Conservation (phyloP, 2,113 vertebrate genomes). For the Pomatorhinus ruficollis region DNA sequence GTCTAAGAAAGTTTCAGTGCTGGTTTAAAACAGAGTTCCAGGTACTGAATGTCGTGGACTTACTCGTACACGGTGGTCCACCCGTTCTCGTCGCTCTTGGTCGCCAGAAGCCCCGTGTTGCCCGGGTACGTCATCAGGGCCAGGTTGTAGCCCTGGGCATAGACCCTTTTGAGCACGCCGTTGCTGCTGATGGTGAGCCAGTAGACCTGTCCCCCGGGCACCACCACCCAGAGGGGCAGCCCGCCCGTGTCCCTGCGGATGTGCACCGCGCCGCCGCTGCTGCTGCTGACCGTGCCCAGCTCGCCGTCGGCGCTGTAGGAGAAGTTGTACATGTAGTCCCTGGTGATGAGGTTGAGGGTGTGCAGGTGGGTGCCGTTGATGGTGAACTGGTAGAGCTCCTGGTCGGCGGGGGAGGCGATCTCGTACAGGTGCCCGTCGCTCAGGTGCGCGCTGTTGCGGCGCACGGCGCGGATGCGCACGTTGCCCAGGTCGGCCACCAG, state of each 20-base stretch:
- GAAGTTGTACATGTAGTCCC: conserved; percentile 94
- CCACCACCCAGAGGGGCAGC: conserved; percentile 91
- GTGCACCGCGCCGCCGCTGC: conserved; percentile 84
- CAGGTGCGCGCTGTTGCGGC: conserved; percentile 86
- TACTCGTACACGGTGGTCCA: conserved; percentile 98
- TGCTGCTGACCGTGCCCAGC: conserved; percentile 80
- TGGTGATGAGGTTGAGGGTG: conserved; percentile 93
- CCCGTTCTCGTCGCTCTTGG: conserved; percentile 95
- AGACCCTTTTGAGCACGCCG: conserved; percentile 91
- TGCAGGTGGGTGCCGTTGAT: conserved; percentile 91
- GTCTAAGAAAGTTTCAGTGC: neutral
- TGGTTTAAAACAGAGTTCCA: neutral
- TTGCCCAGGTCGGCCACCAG: conserved; percentile 95
- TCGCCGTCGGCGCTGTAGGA: conserved; percentile 86
- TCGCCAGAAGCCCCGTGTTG: conserved; percentile 91
- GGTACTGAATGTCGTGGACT: conserved; percentile 53
- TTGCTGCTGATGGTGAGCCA: conserved; percentile 95
- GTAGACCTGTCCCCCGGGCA: conserved; percentile 91
- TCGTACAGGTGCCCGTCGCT: conserved; percentile 83
- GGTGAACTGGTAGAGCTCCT: conserved; percentile 94
- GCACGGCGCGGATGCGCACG: conserved; percentile 90
- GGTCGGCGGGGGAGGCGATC: conserved; percentile 91
- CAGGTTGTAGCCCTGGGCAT: conserved; percentile 92
- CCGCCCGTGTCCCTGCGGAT: conserved; percentile 88
- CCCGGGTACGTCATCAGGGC: conserved; percentile 95